Conservation (phyloP, 2,113 vertebrate species). For the Xerus inauris region DNA sequence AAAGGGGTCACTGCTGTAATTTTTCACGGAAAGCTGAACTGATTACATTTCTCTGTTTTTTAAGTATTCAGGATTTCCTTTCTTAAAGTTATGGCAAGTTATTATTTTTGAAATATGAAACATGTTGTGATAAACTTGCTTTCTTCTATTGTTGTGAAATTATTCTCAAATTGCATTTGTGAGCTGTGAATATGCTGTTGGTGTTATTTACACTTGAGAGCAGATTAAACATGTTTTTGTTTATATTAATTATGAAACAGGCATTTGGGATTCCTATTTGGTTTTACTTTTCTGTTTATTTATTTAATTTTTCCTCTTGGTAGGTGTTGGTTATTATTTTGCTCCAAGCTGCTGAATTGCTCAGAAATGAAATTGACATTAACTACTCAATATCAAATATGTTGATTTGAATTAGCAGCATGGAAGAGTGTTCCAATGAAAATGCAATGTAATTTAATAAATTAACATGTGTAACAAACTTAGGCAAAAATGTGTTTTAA, state of each 20-base stretch:
- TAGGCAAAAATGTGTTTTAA: constrained; percentile 16
- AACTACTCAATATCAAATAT: constrained; percentile 56
- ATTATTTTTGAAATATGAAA: constrained; percentile 60
- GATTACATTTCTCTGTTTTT: constrained; percentile 15
- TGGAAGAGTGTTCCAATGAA: constrained; percentile 41
- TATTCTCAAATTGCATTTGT: constrained; percentile 60
- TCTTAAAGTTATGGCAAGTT: constrained; percentile 38
- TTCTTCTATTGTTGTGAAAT: constrained; percentile 67
- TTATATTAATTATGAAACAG: constrained; percentile 55
- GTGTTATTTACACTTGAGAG: constrained; percentile 72
- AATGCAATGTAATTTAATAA: constrained; percentile 54
- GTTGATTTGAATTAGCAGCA: constrained; percentile 59
- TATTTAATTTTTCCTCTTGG: constrained; percentile 37
- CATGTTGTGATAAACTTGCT: constrained; percentile 56
- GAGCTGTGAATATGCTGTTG: constrained; percentile 56
- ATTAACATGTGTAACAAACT: constrained; percentile 6
- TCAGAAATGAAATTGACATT: constrained; percentile 67
- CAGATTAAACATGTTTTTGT: constrained; percentile 68
- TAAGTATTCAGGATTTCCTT: constrained; percentile 48
- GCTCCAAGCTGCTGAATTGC: constrained; percentile 17
- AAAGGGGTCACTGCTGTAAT: background rate
- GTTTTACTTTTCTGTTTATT: constrained; percentile 43
- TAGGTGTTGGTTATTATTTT: constrained; percentile 56
- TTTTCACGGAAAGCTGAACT: constrained; percentile 34
- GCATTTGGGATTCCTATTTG: constrained; percentile 53